Conservation (phyloP, 2,113 vertebrate species). For the Macaca nemestrina region DNA sequence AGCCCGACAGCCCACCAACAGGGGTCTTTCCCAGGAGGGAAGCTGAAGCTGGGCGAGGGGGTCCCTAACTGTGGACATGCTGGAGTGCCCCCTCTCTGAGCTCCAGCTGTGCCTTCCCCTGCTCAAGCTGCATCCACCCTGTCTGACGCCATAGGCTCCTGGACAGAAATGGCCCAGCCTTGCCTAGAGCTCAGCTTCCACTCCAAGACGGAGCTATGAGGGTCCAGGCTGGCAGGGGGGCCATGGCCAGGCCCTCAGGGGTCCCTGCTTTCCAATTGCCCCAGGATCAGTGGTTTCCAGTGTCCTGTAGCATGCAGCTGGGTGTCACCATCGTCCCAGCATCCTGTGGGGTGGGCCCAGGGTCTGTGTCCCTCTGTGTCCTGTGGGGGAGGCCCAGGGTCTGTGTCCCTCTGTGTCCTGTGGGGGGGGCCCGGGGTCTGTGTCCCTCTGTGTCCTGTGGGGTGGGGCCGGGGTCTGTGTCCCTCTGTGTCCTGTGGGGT, state of each 20-base stretch:
- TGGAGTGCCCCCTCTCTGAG: too few species aligned
- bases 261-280: fast-evolving
- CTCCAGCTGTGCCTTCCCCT: too few species aligned
- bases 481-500: too few species aligned
- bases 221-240: neutral
- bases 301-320: too few species aligned
- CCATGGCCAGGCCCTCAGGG: neutral
- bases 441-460: neutral
- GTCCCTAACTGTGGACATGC: fast-evolving
- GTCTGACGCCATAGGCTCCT: fast-evolving
- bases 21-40: neutral
- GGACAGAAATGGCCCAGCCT: fast-evolving
- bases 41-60: fast-evolving
- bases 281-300: fast-evolving
- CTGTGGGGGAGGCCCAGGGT: fast-evolving
- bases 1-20: neutral
- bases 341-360: fast-evolving
- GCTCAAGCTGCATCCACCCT: neutral
- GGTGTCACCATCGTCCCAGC: too few species aligned
- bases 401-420: too few species aligned
- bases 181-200: neutral
- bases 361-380: too few species aligned
- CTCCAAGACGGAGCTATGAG: fast-evolving
- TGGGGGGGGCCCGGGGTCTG: fast-evolving
- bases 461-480: too few species aligned